Evolutionary conservation across 2,797 vertebrate species (phyloP).

Genomic region (Arctocebus calabarensis): DNA sequence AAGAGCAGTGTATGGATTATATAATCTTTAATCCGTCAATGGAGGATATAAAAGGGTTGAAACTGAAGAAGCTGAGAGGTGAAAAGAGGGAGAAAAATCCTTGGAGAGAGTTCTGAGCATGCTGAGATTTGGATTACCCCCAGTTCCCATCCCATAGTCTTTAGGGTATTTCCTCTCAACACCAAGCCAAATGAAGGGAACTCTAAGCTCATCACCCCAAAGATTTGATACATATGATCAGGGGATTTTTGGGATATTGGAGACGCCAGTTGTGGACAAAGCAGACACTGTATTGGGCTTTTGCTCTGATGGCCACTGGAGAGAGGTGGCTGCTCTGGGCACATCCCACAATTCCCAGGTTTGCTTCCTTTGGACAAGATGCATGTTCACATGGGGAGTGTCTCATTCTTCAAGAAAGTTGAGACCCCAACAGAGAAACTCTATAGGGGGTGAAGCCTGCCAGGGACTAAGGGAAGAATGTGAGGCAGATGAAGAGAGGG

Average conservation of each 20-base stretch:
- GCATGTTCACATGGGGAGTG: neutral
- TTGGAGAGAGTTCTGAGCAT: neutral
- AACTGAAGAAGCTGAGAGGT: neutral
- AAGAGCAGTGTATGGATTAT: neutral
- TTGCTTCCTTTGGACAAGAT: neutral
- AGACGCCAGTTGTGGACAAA: neutral
- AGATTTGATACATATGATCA: neutral
- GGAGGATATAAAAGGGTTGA: neutral
- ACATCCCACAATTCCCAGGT: neutral
- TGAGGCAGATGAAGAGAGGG: too few relatives aligned
- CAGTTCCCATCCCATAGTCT: fast-evolving
- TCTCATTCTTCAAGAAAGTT: neutral
- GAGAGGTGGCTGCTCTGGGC: neutral
- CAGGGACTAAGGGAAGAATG: neutral
- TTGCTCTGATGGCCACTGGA: neutral
- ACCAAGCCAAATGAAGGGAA: neutral
- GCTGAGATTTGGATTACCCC: neutral
- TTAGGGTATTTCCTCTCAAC: neutral
- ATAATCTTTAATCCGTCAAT: neutral
- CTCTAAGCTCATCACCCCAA: neutral
- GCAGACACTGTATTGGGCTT: neutral
- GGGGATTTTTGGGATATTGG: neutral
- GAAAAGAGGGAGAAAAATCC: neutral
- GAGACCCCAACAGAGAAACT: neutral
- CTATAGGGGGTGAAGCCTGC: neutral